Evolutionary conservation across 2,113 vertebrate genomes (phyloP).

Genomic region (Pituophis catenifer): DNA sequence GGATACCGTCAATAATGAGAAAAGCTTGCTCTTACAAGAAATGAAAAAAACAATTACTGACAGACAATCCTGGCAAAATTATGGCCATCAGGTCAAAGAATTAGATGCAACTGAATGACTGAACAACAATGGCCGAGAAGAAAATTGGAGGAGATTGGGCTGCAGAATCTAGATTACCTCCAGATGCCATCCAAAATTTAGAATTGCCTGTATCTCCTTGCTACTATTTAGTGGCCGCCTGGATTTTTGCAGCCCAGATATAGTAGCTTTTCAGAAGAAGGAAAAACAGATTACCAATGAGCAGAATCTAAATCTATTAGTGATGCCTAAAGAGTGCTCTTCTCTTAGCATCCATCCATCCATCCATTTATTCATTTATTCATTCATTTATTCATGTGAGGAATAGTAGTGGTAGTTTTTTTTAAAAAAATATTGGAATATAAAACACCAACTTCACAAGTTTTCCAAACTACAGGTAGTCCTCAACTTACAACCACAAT

Average conservation of each 20-base stretch:
- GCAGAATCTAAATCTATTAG: background rate
- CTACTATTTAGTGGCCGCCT: background rate
- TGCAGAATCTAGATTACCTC: background rate
- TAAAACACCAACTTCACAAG: conserved; percentile 1
- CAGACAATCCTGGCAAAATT: background rate
- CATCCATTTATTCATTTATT: background rate
- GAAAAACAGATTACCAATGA: background rate
- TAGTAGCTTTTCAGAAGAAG: background rate
- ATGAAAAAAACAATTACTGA: background rate
- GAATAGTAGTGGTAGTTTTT: background rate
- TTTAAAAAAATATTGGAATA: background rate
- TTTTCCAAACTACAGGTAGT: background rate
- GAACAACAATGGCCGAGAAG: background rate
- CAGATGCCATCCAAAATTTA: background rate
- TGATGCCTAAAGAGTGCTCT: background rate
- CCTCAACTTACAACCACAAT: background rate
- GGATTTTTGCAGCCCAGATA: background rate
- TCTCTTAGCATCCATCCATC: background rate
- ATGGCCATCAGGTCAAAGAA: background rate
- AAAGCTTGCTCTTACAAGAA: background rate
- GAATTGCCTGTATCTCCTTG: background rate
- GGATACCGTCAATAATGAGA: background rate
- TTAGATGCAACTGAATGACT: background rate
- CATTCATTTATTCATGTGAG: background rate
- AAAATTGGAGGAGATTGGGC: background rate